Percentiles rank a stretch among this genome's conserved stretches.
Evolutionary conservation across 1,140 invertebrate genomes (phyloP).

Genomic region (Tetraneura akinire): DNA sequence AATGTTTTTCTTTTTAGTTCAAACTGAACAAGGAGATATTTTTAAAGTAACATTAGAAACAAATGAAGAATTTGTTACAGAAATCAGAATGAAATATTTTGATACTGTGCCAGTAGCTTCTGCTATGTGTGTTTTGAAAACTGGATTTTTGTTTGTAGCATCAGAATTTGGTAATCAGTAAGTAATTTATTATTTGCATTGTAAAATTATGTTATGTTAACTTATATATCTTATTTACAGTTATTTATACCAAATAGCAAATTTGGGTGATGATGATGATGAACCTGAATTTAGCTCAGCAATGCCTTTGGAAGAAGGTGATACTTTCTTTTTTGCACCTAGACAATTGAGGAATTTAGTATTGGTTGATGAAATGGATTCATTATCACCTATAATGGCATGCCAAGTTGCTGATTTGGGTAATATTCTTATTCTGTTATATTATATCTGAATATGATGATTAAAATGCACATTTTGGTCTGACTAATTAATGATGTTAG

Average conservation of each 20-base stretch:
- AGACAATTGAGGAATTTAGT: conserved; percentile 93
- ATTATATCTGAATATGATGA: conserved; percentile 14
- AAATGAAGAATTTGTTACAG: conserved; percentile 97
- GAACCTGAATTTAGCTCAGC: conserved; percentile 98
- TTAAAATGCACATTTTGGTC: too few relatives aligned
- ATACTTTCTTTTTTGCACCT: conserved; percentile 99
- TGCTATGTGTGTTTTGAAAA: conserved; percentile 97
- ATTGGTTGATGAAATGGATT: conserved; percentile 97
- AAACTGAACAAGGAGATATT: conserved; percentile 95
- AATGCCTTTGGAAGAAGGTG: conserved; percentile 97
- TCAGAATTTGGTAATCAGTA: conserved; percentile 99
- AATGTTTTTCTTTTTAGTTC: conserved; percentile 96
- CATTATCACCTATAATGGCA: conserved; percentile 89
- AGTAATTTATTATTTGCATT: conserved; percentile 63
- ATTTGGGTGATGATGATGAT: conserved; percentile 98
- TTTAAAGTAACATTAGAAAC: conserved; percentile 99
- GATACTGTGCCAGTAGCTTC: conserved; percentile 97
- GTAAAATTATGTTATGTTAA: background rate
- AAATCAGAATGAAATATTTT: conserved; percentile 99
- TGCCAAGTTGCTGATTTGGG: conserved; percentile 69
- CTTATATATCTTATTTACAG: conserved; percentile 63
- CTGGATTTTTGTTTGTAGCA: conserved; percentile 97
- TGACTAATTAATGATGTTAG: background rate
- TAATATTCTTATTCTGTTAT: conserved; percentile 29
- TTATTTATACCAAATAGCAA: conserved; percentile 97